Evolutionary conservation across 2,888 invertebrate genomes (phyloP), one percentile per base, ranked within the genome.

Genomic region (Plebejus argus): DNA sequence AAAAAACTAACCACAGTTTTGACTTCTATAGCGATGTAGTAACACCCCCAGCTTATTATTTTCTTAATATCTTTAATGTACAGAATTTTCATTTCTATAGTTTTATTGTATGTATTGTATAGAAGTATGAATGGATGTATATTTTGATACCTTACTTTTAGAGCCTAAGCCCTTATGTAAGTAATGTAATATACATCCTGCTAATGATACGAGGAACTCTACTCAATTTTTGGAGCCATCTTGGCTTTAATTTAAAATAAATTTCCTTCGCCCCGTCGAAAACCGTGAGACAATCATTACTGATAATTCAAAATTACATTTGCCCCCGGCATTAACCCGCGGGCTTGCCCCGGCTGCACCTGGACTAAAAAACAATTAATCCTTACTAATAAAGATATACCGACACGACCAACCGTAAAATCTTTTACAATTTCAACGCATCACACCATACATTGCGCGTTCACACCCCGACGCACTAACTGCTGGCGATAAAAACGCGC

Each of bases 341-440:
- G 86, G 86, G 84, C 85, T 84, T 83, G 66, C 79, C 71, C 71
- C 45, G 10, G 45, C 77, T 77, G 81, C 86, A 87, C 85, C 87
- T 86, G 86, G 88, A 81, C 23, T 76, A 79, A 81, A 80, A 82
- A 81, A 84, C 82, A 86, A 88, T 86, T 86, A 87, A 87, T 87
- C 83, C 80, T 78, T 78, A 81, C 82, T 82, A 82, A 83, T 81
- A 82, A 81, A 84, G 80, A 81, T 79, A 78, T 76, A 85, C 85
- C 82, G 85, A 81, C 80, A 83, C 85, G 89, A 90, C 90, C 89
- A 88, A 85, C 85, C 90, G 81, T 89, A 82, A 87, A 88, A 87
- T 88, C 83, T 82, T 79, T 78, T 66, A 81, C 79, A 81, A 81
- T 82, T 81, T 71, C 10, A 58, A 70, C 15, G 33, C 56, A 23